A percentile compares a stretch with the other conserved stretches of the same genome.
Conservation (phyloP, 1,140 invertebrate species). For the Apocrypta bakeri region DNA sequence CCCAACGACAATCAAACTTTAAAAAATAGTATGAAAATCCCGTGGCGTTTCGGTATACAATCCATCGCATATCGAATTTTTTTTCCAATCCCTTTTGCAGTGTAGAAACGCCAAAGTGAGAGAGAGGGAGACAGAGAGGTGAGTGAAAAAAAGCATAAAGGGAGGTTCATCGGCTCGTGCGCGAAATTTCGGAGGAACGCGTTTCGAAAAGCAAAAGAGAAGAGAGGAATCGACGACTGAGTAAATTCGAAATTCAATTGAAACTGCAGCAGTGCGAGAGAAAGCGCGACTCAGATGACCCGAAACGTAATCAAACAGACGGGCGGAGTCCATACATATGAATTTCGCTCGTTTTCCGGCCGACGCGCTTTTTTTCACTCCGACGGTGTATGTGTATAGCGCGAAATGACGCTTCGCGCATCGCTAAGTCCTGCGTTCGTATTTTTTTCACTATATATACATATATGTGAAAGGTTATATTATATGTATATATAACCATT, state of each 20-base stretch:
- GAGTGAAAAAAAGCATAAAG: neutral
- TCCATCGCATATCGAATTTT: conserved; percentile 16
- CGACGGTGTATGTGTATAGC: neutral
- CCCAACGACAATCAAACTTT: neutral
- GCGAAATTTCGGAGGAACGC: conserved; percentile 27
- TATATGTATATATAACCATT: no score
- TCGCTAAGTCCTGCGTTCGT: neutral
- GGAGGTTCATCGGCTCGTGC: neutral
- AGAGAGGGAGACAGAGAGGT: conserved; percentile 2
- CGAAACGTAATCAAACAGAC: conserved; percentile 48
- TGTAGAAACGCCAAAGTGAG: neutral
- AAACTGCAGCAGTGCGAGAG: neutral
- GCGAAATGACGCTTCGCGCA: conserved; percentile 2
- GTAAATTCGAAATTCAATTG: conserved; percentile 49
- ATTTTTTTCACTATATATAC: conserved; percentile 36
- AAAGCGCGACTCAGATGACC: conserved; percentile 41
- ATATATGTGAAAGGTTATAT: neutral
- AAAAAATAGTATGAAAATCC: conserved; percentile 9
- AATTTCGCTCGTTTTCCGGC: conserved; percentile 36
- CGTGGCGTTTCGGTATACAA: neutral
- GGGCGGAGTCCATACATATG: conserved; percentile 37
- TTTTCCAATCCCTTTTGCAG: neutral
- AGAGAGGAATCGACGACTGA: conserved; percentile 19
- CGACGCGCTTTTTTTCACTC: conserved; percentile 27
- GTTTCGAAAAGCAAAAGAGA: conserved; percentile 38